Evolutionary conservation across 2,888 invertebrate genomes (phyloP).

Genomic region (Xestia sexstrigata): DNA sequence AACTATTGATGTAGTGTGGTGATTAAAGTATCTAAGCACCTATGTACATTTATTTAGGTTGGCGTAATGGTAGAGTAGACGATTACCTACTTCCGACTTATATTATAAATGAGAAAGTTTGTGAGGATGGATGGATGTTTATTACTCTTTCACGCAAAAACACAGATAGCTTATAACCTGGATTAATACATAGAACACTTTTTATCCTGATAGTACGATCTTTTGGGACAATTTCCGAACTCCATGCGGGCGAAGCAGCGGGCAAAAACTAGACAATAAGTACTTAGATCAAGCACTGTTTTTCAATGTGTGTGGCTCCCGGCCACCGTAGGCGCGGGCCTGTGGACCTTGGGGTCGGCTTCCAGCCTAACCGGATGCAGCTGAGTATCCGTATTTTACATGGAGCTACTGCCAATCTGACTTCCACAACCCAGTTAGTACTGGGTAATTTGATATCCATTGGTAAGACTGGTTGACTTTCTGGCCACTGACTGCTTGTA

Average conservation of each 20-base stretch:
- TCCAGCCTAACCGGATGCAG: not conserved
- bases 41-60: not conserved
- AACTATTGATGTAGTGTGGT: slow-evolving; percentile 4
- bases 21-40: not conserved
- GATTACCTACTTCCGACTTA: too few relatives aligned
- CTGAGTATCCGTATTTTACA: not conserved
- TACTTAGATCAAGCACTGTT: too few relatives aligned
- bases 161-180: too few relatives aligned
- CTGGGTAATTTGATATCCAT: not conserved
- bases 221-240: too few relatives aligned
- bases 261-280: not conserved
- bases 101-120: too few relatives aligned
- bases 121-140: too few relatives aligned
- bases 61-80: not conserved
- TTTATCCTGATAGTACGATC: too few relatives aligned
- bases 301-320: too few relatives aligned
- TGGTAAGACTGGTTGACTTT: not conserved
- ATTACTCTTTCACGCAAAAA: too few relatives aligned
- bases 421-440: not conserved
- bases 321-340: too few relatives aligned
- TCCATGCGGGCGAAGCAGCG: too few relatives aligned
- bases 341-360: not conserved
- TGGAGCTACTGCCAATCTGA: not conserved
- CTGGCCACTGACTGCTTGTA: not conserved
- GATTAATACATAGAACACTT: too few relatives aligned